These are phyloP conservation scores for Euleptes europaea DNA, from an alignment of 2,113 vertebrate species.

Conservation along the genomic window DNA sequence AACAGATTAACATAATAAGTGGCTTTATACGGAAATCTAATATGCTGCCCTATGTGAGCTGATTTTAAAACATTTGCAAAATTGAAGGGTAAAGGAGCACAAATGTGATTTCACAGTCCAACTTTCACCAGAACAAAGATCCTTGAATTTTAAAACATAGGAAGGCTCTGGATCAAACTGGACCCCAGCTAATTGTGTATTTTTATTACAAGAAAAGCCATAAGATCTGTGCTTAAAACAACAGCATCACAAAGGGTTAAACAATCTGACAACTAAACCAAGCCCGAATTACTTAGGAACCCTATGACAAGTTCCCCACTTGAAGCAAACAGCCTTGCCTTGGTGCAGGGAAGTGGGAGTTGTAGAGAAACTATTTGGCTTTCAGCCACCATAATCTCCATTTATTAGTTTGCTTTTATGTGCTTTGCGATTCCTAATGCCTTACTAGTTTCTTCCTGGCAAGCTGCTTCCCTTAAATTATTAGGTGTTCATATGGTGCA, in stretches of 20 bases:
- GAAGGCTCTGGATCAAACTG: background rate
- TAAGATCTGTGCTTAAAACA: background rate
- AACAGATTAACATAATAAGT: background rate
- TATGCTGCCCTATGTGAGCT: background rate
- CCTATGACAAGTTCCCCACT: background rate
- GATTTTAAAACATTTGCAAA: background rate
- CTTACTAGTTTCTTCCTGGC: slow-evolving; percentile 44
- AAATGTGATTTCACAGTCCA: background rate
- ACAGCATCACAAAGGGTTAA: background rate
- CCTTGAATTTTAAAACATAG: background rate
- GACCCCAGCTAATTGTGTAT: background rate
- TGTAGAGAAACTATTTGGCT: background rate
- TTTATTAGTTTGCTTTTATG: background rate
- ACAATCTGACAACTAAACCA: background rate
- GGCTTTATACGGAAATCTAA: background rate
- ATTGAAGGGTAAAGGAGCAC: background rate
- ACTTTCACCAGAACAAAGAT: background rate
- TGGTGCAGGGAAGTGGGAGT: background rate
- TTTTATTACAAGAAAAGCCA: background rate
- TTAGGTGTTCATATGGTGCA: slow-evolving; percentile 54
- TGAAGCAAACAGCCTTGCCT: background rate
- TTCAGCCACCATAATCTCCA: slow-evolving; percentile 5
- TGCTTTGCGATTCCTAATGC: slow-evolving; percentile 16
- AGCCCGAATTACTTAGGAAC: background rate
- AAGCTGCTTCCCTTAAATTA: slow-evolving; percentile 61